Conservation (phyloP, 2,797 vertebrate genomes). For the Geotrypetes seraphini region DNA sequence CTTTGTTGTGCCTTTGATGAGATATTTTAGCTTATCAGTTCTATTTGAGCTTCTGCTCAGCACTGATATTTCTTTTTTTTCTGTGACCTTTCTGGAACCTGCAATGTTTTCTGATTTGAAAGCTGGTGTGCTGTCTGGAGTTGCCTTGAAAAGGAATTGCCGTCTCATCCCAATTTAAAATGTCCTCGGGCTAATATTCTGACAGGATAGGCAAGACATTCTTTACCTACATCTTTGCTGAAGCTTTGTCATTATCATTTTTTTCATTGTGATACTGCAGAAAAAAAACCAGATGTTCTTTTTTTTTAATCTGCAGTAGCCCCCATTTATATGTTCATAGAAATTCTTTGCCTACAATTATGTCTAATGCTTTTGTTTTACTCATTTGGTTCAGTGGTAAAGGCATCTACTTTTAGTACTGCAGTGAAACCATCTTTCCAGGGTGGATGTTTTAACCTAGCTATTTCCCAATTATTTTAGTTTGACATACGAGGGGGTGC, state of each 20-base stretch:
- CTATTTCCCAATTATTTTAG: too few relatives aligned
- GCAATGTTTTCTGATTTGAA: conserved; percentile 1
- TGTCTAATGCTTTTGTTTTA: too few relatives aligned
- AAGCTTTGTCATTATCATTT: conserved; percentile 12
- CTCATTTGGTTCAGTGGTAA: too few relatives aligned
- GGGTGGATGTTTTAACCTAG: too few relatives aligned
- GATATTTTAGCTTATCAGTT: too few relatives aligned
- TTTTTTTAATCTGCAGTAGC: conserved; percentile 11
- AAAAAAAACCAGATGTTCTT: conserved; percentile 4
- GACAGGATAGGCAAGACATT: conserved; percentile 9
- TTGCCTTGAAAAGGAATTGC: conserved; percentile 7
- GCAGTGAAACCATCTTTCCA: too few relatives aligned
- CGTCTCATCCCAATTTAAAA: conserved; percentile 18
- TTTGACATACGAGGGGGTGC: too few relatives aligned
- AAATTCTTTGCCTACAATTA: background rate
- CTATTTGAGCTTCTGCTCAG: too few relatives aligned
- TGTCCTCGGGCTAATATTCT: conserved; percentile 13
- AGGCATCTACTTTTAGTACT: too few relatives aligned
- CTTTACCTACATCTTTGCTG: conserved; percentile 8
- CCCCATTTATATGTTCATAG: conserved; percentile 11
- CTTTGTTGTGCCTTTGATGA: too few relatives aligned
- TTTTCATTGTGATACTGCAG: conserved; percentile 8
- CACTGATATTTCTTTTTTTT: too few relatives aligned
- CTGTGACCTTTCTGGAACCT: background rate
- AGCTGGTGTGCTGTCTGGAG: conserved; percentile 9